Percentiles rank a stretch among this genome's conserved stretches.
These are phyloP conservation scores for Sinhomidia bicolor DNA, from an alignment of 2,888 invertebrate genomes.

Conservation along the genomic window DNA sequence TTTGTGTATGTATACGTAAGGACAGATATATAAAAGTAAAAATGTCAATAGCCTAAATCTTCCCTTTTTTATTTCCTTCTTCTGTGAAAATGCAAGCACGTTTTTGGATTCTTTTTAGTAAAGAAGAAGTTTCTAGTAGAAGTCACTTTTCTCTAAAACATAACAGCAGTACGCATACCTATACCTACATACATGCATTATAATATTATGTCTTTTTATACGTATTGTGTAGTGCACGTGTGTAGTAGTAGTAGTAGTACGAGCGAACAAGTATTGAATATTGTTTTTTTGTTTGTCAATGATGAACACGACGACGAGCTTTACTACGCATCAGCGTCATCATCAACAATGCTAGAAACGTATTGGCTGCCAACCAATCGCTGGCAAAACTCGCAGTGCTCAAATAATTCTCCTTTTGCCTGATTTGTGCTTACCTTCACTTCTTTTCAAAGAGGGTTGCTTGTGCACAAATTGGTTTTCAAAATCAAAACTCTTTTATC, in stretches of 20 bases:
- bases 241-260: too few relatives aligned
- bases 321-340: conserved; percentile 13
- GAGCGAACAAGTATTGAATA: background rate
- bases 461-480: conserved; percentile 48
- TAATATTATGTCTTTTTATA: too few relatives aligned
- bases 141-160: background rate
- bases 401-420: conserved; percentile 29
- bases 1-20: too few relatives aligned
- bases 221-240: background rate
- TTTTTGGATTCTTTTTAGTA: background rate
- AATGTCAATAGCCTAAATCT: conserved; percentile 2
- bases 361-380: too few relatives aligned
- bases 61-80: background rate
- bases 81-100: background rate
- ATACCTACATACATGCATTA: too few relatives aligned
- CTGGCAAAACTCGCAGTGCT: background rate
- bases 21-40: conserved; percentile 12
- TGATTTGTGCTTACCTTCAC: conserved; percentile 39
- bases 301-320: background rate
- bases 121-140: background rate
- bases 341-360: conserved; percentile 17
- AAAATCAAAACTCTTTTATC: conserved; percentile 18
- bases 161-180: too few relatives aligned
- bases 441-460: conserved; percentile 32
- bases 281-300: background rate